These are phyloP conservation scores for Xanthia icteritia DNA, from an alignment of 2,888 invertebrate species.

Conservation along the genomic window DNA sequence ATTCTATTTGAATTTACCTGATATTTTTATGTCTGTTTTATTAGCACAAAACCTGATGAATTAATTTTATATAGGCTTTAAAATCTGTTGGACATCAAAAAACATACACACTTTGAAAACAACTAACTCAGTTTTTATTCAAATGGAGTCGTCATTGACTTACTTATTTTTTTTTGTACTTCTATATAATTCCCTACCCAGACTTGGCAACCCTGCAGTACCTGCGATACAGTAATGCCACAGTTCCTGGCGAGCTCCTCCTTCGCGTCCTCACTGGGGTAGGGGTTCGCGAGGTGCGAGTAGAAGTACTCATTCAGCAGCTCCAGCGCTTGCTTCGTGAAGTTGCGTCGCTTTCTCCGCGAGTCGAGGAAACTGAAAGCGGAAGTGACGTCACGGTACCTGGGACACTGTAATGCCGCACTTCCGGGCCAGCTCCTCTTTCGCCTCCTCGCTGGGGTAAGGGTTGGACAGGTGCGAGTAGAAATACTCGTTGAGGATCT, in stretches of 20 bases:
- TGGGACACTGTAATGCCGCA: constrained; percentile 99
- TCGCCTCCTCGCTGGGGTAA: constrained; percentile 99
- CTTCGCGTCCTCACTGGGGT: constrained; percentile 99
- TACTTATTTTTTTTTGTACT: background rate
- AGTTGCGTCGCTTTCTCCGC: constrained; percentile 96
- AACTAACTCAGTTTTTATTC: constrained; percentile 13
- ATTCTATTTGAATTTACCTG: constrained; percentile 29
- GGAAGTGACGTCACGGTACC: constrained; percentile 87
- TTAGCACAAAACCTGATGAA: background rate
- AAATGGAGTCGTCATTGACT: background rate
- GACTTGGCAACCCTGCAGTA: constrained; percentile 77
- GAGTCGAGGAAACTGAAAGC: constrained; percentile 91
- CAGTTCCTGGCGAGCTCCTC: constrained; percentile 98
- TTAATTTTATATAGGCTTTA: background rate
- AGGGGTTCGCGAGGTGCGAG: constrained; percentile 99
- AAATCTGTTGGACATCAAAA: background rate
- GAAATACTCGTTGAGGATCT: constrained; percentile 99
- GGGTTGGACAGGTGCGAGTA: constrained; percentile 99
- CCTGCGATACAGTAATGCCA: constrained; percentile 98
- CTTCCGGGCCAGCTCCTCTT: constrained; percentile 99
- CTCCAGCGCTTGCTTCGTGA: constrained; percentile 99
- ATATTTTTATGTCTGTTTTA: background rate
- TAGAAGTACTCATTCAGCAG: constrained; percentile 99
- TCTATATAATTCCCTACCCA: background rate
- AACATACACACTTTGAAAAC: background rate